These are phyloP conservation scores for Beaufortia kweichowensis DNA, from an alignment of 2,113 vertebrate species.

Conservation along the genomic window DNA sequence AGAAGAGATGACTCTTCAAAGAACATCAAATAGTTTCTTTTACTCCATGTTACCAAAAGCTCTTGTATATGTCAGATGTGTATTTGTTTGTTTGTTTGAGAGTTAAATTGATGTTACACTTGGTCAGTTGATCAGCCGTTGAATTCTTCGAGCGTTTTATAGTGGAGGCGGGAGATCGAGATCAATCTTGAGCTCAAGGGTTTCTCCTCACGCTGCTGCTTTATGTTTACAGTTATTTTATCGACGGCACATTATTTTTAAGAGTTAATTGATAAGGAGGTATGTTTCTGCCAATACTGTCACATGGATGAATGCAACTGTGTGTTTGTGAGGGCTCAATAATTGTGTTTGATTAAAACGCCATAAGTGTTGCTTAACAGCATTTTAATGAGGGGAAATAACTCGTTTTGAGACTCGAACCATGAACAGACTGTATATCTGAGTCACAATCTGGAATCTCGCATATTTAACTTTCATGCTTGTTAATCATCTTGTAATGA, in stretches of 20 bases:
- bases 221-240: not conserved
- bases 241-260: not conserved
- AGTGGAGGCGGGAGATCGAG: not conserved
- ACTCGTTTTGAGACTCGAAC: constrained; percentile 1
- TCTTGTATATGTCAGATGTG: not conserved
- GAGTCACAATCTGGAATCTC: constrained; percentile 24
- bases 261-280: not conserved
- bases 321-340: not conserved
- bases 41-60: not conserved
- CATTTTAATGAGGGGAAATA: not conserved
- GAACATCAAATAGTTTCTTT: no score
- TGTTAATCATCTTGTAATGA: constrained; percentile 21
- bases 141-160: not conserved
- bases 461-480: constrained; percentile 18
- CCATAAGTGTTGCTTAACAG: not conserved
- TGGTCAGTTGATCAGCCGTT: not conserved
- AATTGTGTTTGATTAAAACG: not conserved
- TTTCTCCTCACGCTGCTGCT: not conserved
- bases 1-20: no score
- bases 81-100: not conserved
- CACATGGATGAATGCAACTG: not conserved
- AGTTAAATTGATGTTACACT: not conserved
- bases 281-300: not conserved
- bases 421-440: constrained; percentile 23
- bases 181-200: not conserved